Conservation (phyloP, 2,797 vertebrate genomes). For the Miichthys miiuy region DNA sequence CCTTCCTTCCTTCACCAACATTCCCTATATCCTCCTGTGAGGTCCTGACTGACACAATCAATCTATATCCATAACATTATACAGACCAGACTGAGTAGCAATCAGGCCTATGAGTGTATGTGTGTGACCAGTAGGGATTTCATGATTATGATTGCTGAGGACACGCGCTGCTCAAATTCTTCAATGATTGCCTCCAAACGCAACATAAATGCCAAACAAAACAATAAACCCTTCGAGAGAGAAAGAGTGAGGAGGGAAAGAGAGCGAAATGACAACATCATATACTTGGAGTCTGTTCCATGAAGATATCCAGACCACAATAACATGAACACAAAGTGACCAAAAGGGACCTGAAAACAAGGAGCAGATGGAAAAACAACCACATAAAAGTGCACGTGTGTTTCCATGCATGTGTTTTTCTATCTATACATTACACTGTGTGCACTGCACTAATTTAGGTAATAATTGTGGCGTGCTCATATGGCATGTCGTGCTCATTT, state of each 20-base stretch:
- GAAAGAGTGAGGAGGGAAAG: constrained; percentile 27
- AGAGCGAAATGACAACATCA: constrained; percentile 63
- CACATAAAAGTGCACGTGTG: constrained; percentile 50
- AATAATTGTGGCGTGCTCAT: not conserved
- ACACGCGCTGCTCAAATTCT: constrained; percentile 78
- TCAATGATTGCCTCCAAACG: constrained; percentile 75
- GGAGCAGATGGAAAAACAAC: constrained; percentile 78
- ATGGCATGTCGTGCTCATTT: not conserved
- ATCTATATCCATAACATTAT: constrained; percentile 71
- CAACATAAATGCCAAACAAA: constrained; percentile 76
- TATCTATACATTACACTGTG: constrained; percentile 32
- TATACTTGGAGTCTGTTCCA: constrained; percentile 60
- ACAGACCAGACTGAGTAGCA: constrained; percentile 72
- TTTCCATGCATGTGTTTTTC: constrained; percentile 48
- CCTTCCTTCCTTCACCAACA: constrained; percentile 60
- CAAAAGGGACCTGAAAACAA: constrained; percentile 75
- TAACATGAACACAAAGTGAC: constrained; percentile 72
- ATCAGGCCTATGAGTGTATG: constrained; percentile 54
- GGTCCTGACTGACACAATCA: constrained; percentile 78
- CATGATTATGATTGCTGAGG: constrained; percentile 77
- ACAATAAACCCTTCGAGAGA: constrained; percentile 64
- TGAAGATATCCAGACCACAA: constrained; percentile 81
- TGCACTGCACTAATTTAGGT: constrained; percentile 14
- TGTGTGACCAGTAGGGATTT: constrained; percentile 66
- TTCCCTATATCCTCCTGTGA: constrained; percentile 64